Evolutionary conservation across 2,888 invertebrate species (phyloP), one percentile per base, ranked within the genome.

Genomic region (Phalangium opilio): DNA sequence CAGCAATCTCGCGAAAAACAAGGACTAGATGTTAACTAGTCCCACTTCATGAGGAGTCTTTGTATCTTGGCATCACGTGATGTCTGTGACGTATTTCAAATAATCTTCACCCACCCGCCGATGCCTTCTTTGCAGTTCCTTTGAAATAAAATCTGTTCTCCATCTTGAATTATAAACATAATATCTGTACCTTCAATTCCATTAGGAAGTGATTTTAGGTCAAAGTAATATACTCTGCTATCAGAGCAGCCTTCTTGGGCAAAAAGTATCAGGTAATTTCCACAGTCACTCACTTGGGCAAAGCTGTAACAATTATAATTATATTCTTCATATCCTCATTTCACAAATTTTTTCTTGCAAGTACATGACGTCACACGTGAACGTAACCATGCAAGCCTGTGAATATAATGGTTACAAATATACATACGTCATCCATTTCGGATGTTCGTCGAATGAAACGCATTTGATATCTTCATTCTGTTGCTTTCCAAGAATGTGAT

Each of bases 171-270:
- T n/a, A n/a, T n/a, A n/a, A n/a, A n/a, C n/a, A n/a, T n/a, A 27
- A 27, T 4, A 27, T 27, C 27, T 15, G 12, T 33, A 44, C 57
- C 71, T 17, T 49, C 57, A 35, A 65, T 59, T 17, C 71, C 73
- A 49, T 75, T 71, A 41, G 65, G 61, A 19, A 67, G 52, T 15
- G 41, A 19, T 15, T 42, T n/a, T 27, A 52, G 33, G 19, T 52
- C 49, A 42, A 50, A 48, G 20, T 41, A 39, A 21, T 44, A 52
- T 3, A 52, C 11, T 61, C 86, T 73, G 70, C 93, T 93, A 69
- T 90, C 86, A 53, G 87, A 81, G 63, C 91, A 93, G 58, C 89
- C 89, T 66, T 84, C 81, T 52, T 79, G 76, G 15, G 87, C 80
- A 2, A 76, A 75, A 59, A 95, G 73, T 34, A 96, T 72, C 57